A percentile compares a stretch with the other conserved stretches of the same genome.
phyloP scores from a whole-genome alignment of 1,140 invertebrate species.

The Pygmarrhopalites habei region DNA sequence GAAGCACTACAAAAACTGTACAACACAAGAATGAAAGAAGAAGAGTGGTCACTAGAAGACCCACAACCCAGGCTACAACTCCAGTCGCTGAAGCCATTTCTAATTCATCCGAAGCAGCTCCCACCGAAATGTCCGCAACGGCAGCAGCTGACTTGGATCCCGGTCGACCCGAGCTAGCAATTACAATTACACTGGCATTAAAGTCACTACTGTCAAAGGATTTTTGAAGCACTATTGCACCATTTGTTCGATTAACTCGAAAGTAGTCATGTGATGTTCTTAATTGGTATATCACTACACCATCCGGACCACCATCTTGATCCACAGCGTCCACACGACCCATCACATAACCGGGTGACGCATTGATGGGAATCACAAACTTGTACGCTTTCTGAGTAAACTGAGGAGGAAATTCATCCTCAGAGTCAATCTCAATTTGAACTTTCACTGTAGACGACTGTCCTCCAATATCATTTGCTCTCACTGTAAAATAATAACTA shows the following conservation, averaged over 20 bases:
- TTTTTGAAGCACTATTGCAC: constrained; percentile 72
- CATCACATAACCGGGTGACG: constrained; percentile 65
- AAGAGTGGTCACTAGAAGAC: constrained; percentile 71
- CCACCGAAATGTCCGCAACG: constrained; percentile 72
- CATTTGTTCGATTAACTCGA: constrained; percentile 82
- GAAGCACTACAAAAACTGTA: constrained; percentile 70
- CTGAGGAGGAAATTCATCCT: constrained; percentile 86
- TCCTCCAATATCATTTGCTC: constrained; percentile 75
- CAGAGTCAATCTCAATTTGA: constrained; percentile 76
- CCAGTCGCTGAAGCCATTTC: constrained; percentile 54
- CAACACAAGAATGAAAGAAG: constrained; percentile 72
- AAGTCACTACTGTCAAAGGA: constrained; percentile 55
- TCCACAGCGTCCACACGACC: constrained; percentile 84
- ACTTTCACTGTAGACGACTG: constrained; percentile 67
- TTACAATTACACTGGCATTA: constrained; percentile 68
- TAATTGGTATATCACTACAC: constrained; percentile 79
- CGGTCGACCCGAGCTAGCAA: constrained; percentile 77
- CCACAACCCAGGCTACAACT: constrained; percentile 76
- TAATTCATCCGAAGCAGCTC: constrained; percentile 53
- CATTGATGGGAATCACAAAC: constrained; percentile 65
- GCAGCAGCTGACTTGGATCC: constrained; percentile 77
- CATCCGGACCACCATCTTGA: constrained; percentile 82
- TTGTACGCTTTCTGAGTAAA: constrained; percentile 81
- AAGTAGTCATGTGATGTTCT: constrained; percentile 77
- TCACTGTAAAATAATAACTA: constrained; percentile 72